Base-by-base conservation (phyloP, 1,140 invertebrate genomes). In the Sycophila sp. region DNA sequence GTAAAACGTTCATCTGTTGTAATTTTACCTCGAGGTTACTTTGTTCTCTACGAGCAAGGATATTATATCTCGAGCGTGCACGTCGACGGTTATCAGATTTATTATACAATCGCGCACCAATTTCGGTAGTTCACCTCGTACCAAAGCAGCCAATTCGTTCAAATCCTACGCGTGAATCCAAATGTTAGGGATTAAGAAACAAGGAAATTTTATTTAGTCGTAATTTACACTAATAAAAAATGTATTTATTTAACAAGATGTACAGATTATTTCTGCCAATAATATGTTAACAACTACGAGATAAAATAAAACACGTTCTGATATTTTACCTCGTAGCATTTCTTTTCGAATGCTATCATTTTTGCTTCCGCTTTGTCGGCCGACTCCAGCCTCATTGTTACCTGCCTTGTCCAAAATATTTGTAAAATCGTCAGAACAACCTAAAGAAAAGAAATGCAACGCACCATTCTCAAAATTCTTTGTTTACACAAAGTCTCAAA, bases 61-160 rank as follows among this genome's bases (percentile, higher is more conserved):
- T 13, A 96, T 90, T 15, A 93, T 95, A 79, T 96, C 94, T 77
- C 94, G 89, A 7, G 92, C 93, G 77, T 96, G 94, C 0, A 96
- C 94, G 84, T 96, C 94, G 6, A 96, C 89, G 0, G 94, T 96
- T 59, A 96, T 95, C 1, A 97, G 84, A 15, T 94, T 93, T 69
- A 93, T 93, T 0, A 96, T 86, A 7, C 94, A 89, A 49, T 90
- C 91, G 32, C 94, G 85, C 38, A 93, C 89, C 36, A 96, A 83
- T 69, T 89, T 87, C 8, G 88, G 85, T 1, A 96, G 83, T 77
- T 92, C 89, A 36, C 89, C 89, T 51, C 94, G 87, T 0, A 95
- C 94, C 53, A 96, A 86, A 0, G 87, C 89, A 1, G 94, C 94
- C 11, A 96, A 80, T 70, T 92, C 90, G 76, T 93, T 93, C 71